These are phyloP conservation scores for Mythimna impura DNA, from an alignment of 2,888 invertebrate genomes.

Conservation along the genomic window DNA sequence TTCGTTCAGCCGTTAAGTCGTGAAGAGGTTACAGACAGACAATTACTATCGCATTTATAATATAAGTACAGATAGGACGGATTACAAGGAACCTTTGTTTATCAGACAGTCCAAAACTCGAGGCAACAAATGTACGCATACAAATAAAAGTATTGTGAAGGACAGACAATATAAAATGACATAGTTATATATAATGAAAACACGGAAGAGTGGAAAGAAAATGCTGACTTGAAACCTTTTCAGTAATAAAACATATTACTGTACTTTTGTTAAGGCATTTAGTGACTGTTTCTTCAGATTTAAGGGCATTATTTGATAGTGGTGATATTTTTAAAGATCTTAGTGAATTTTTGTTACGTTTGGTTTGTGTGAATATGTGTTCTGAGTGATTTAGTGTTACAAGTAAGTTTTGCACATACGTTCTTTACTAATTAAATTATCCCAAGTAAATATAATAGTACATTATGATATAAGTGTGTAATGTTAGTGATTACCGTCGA, in stretches of 20 bases:
- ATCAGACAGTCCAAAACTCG: too few relatives aligned
- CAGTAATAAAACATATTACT: neutral
- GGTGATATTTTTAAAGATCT: neutral
- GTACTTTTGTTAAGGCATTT: neutral
- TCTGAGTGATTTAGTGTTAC: neutral
- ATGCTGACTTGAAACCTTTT: constrained; percentile 7
- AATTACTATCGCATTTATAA: too few relatives aligned
- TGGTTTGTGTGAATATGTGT: constrained; percentile 7
- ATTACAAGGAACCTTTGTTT: too few relatives aligned
- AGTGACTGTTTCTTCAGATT: neutral
- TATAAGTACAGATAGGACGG: too few relatives aligned
- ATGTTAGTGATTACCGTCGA: too few relatives aligned
- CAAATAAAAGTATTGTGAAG: neutral
- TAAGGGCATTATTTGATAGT: too few relatives aligned
- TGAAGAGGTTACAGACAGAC: too few relatives aligned
- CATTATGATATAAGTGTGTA: too few relatives aligned
- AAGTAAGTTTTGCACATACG: neutral
- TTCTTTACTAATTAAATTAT: too few relatives aligned
- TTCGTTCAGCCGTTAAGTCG: too few relatives aligned
- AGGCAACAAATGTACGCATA: too few relatives aligned
- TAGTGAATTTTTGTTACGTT: neutral
- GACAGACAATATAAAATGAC: constrained; percentile 8
- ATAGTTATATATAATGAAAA: neutral
- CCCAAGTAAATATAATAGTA: too few relatives aligned
- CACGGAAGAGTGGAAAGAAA: constrained; percentile 17